Conservation (phyloP, 37 sponge, comb jelly and placozoan genomes). For the Crambe crambe region DNA sequence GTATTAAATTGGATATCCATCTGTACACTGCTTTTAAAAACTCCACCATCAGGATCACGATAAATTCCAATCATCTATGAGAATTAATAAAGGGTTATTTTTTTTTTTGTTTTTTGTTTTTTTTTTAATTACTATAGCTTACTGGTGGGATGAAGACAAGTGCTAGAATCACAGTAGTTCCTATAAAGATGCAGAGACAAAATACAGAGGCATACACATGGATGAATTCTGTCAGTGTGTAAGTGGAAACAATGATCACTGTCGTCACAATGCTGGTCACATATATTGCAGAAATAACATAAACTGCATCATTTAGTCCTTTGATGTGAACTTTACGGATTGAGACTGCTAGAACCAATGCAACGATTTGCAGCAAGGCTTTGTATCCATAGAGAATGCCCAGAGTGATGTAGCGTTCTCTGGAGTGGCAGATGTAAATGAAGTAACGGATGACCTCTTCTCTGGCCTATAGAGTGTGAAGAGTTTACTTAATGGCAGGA, state of each 20-base stretch:
- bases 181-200: slow-evolving; percentile 9
- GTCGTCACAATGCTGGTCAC: slow-evolving; percentile 39
- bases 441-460: slow-evolving; percentile 5
- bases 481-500: neutral
- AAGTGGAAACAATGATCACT: slow-evolving; percentile 19
- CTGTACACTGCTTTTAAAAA: neutral
- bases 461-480: neutral
- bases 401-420: slow-evolving; percentile 1
- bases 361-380: slow-evolving; percentile 42
- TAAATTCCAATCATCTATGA: slow-evolving; percentile 16
- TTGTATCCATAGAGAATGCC: slow-evolving; percentile 52
- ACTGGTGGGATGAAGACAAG: slow-evolving; percentile 51
- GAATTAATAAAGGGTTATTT: neutral
- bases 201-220: slow-evolving; percentile 20
- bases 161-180: slow-evolving; percentile 44
- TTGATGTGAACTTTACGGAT: slow-evolving; percentile 53
- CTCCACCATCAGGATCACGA: slow-evolving; percentile 6
- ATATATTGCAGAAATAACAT: slow-evolving; percentile 45
- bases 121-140: neutral
- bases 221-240: slow-evolving; percentile 25
- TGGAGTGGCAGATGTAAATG: slow-evolving; percentile 27
- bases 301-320: slow-evolving; percentile 44
- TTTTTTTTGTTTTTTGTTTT: neutral
- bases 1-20: neutral
- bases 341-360: slow-evolving; percentile 38